These are phyloP conservation scores for Bambusicola thoracicus DNA, from an alignment of 2,113 vertebrate genomes.

Conservation along the genomic window DNA sequence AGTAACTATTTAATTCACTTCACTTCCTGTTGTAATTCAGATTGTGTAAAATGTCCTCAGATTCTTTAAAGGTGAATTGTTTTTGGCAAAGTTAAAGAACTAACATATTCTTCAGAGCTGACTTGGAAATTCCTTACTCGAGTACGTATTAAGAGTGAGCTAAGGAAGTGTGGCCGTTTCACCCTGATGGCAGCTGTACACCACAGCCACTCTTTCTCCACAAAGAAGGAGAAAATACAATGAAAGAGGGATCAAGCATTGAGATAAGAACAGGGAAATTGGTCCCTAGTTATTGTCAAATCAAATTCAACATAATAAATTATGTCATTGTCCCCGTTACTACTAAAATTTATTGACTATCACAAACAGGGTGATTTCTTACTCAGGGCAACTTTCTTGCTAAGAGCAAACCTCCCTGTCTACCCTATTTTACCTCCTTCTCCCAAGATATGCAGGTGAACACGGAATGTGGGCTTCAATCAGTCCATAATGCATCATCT, in stretches of 20 bases:
- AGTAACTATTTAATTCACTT: conserved; percentile 73
- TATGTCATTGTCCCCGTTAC: no score
- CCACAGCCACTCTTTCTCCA: background rate
- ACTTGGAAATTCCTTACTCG: background rate
- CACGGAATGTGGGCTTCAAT: background rate
- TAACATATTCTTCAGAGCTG: background rate
- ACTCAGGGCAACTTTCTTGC: no score
- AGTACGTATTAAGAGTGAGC: background rate
- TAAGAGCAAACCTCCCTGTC: background rate
- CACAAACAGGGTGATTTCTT: no score
- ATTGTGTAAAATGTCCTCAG: background rate
- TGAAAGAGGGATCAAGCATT: background rate
- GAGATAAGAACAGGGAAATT: background rate
- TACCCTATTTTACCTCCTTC: background rate
- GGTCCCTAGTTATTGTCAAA: background rate
- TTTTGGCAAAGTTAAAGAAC: background rate
- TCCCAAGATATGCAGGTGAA: no score
- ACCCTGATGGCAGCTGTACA: no score
- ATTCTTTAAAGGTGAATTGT: background rate
- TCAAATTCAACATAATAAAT: no score
- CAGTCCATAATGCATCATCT: background rate
- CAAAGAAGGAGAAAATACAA: background rate
- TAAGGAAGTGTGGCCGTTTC: background rate
- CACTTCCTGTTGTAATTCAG: background rate
- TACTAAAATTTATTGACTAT: no score